Evolutionary conservation across 2,797 vertebrate genomes (phyloP).

Genomic region (Halcyon smyrnensis): DNA sequence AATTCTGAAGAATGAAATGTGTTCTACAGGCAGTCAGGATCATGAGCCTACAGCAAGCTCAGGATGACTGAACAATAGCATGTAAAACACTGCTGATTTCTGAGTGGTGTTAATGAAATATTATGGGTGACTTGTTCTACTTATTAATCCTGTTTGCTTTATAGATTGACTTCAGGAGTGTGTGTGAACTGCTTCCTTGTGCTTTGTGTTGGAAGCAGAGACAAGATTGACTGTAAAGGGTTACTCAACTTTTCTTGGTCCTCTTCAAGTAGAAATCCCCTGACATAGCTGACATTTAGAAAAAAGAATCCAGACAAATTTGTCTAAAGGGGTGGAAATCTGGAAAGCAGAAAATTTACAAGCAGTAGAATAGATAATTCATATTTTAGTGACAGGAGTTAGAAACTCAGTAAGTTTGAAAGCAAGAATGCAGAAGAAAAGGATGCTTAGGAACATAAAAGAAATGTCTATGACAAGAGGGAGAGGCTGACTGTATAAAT

Average conservation of each 20-base stretch:
- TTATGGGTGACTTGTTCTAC: neutral
- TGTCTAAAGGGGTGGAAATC: neutral
- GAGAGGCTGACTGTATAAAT: rapidly evolving
- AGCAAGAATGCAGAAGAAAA: neutral
- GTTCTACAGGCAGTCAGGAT: neutral
- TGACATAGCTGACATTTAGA: neutral
- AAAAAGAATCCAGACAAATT: neutral
- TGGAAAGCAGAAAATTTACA: neutral
- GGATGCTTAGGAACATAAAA: neutral
- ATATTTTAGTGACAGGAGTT: neutral
- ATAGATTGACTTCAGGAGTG: neutral
- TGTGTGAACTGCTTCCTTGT: neutral
- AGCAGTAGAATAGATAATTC: neutral
- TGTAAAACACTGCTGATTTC: neutral
- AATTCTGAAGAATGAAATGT: slow-evolving; percentile 47
- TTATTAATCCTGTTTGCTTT: slow-evolving; percentile 2
- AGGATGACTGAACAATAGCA: neutral
- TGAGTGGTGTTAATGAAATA: neutral
- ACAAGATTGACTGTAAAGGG: neutral
- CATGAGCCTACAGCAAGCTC: neutral
- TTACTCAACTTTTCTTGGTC: neutral
- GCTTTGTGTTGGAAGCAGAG: neutral
- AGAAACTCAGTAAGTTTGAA: neutral
- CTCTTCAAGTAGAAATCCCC: neutral
- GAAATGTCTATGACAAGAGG: neutral